Percentiles rank a stretch among this genome's conserved stretches.
Evolutionary conservation across 2,888 invertebrate genomes (phyloP).

Genomic region (Congeria kusceri): DNA sequence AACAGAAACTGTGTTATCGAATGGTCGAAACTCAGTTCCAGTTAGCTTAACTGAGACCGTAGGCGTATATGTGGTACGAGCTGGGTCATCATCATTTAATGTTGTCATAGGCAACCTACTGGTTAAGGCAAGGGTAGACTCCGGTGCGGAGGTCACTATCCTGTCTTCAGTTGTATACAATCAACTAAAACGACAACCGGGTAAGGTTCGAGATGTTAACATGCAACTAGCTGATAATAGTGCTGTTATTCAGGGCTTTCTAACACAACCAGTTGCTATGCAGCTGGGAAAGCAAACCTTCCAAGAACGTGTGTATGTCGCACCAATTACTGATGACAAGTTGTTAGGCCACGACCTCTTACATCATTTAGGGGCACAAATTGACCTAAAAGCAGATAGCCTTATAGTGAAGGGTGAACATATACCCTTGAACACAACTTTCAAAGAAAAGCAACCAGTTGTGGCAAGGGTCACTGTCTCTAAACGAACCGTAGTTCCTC

Average conservation of each 20-base stretch:
- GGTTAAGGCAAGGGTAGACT: constrained; percentile 35
- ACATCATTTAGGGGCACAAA: constrained; percentile 1
- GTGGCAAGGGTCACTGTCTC: too few species aligned
- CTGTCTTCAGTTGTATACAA: constrained; percentile 27
- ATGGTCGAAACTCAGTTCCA: too few species aligned
- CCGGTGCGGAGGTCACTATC: constrained; percentile 42
- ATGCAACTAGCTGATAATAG: constrained; percentile 25
- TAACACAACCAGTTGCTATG: too few species aligned
- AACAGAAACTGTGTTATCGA: too few species aligned
- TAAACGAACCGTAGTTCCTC: too few species aligned
- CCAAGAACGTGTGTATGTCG: constrained; percentile 21
- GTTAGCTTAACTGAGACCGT: too few species aligned
- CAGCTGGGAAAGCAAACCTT: too few species aligned
- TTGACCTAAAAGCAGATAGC: too few species aligned
- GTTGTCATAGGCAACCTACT: constrained; percentile 5
- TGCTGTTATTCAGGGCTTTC: constrained; percentile 15
- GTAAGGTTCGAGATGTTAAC: constrained; percentile 9
- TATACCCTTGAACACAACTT: too few species aligned
- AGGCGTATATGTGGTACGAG: background rate
- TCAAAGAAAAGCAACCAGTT: too few species aligned
- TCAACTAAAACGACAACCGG: constrained; percentile 11
- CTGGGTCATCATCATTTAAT: constrained; percentile 14
- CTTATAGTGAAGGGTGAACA: too few species aligned
- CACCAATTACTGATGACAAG: constrained; percentile 40
- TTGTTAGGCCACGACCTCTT: constrained; percentile 35